A percentile compares a stretch with the other conserved stretches of the same genome.
phyloP scores from a whole-genome alignment of 2,888 invertebrate species.

The Pyrgus malvae region DNA sequence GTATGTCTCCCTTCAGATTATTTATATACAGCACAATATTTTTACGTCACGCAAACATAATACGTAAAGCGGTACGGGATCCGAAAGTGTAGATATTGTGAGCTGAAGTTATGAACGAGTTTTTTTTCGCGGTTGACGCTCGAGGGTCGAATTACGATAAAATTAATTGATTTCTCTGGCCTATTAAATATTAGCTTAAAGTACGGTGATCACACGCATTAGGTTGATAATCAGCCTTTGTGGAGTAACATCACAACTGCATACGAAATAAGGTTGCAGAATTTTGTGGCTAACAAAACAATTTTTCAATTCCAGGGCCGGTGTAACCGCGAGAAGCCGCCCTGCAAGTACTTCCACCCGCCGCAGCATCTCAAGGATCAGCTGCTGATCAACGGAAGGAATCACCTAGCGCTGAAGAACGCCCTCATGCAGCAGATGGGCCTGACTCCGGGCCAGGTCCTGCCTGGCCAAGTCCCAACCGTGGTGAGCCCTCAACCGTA shows the following conservation, averaged over 20 bases:
- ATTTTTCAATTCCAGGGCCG: constrained; percentile 90
- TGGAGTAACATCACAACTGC: too few species aligned
- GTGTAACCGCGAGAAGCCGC: constrained; percentile 99
- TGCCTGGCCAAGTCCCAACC: constrained; percentile 95
- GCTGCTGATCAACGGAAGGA: constrained; percentile 99
- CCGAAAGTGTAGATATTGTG: too few species aligned
- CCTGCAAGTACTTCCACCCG: constrained; percentile 99
- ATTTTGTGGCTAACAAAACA: not conserved
- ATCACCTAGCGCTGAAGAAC: constrained; percentile 99
- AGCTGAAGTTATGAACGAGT: too few species aligned
- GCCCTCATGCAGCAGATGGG: constrained; percentile 98
- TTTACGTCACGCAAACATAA: constrained; percentile 5
- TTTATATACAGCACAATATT: constrained; percentile 8
- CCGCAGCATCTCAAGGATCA: constrained; percentile 99
- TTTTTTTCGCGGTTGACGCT: too few species aligned
- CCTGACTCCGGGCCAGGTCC: constrained; percentile 94
- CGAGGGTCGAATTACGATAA: too few species aligned
- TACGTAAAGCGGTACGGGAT: not conserved
- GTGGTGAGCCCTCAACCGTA: constrained; percentile 87
- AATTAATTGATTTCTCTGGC: too few species aligned
- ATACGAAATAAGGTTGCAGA: not conserved
- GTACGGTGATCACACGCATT: too few species aligned
- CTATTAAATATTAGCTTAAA: too few species aligned
- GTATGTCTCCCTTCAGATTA: constrained; percentile 12
- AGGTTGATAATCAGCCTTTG: too few species aligned